Evolutionary conservation across 2,888 invertebrate genomes (phyloP).

Genomic region (Lingula anatina): DNA sequence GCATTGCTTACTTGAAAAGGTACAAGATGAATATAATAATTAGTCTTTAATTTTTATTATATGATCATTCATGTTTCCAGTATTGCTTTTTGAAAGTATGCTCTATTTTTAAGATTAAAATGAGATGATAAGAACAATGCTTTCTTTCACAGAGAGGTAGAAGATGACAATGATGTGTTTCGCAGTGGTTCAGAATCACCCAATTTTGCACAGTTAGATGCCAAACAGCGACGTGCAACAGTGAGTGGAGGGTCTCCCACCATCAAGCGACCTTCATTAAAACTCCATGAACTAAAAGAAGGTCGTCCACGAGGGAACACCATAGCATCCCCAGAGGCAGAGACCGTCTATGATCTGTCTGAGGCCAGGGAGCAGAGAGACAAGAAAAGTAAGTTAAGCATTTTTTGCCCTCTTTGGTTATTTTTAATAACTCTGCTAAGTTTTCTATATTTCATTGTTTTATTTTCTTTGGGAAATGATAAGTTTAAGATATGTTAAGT

Average conservation of each 20-base stretch:
- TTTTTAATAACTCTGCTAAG: too few species aligned
- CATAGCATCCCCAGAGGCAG: background rate
- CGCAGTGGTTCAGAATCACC: conserved; percentile 43
- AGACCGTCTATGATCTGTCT: too few species aligned
- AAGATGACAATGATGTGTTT: conserved; percentile 53
- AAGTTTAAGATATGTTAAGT: too few species aligned
- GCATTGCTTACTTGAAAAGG: too few species aligned
- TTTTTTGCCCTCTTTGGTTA: too few species aligned
- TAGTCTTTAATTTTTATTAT: too few species aligned
- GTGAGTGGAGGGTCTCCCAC: conserved; percentile 67
- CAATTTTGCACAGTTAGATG: conserved; percentile 35
- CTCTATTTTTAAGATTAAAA: background rate
- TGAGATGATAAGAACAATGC: background rate
- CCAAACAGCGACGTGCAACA: conserved; percentile 72
- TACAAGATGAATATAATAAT: too few species aligned
- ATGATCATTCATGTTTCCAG: too few species aligned
- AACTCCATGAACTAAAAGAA: conserved; percentile 29
- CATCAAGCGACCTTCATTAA: conserved; percentile 26
- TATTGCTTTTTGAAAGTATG: background rate
- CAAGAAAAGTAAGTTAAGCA: too few species aligned
- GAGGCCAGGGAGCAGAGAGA: too few species aligned
- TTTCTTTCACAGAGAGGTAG: conserved; percentile 20
- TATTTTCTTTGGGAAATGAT: too few species aligned
- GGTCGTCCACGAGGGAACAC: background rate
- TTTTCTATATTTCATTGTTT: too few species aligned